Percentiles rank a stretch among this genome's conserved stretches.
These are phyloP conservation scores for Aplocera efformata DNA, from an alignment of 2,888 invertebrate genomes.

Conservation along the genomic window DNA sequence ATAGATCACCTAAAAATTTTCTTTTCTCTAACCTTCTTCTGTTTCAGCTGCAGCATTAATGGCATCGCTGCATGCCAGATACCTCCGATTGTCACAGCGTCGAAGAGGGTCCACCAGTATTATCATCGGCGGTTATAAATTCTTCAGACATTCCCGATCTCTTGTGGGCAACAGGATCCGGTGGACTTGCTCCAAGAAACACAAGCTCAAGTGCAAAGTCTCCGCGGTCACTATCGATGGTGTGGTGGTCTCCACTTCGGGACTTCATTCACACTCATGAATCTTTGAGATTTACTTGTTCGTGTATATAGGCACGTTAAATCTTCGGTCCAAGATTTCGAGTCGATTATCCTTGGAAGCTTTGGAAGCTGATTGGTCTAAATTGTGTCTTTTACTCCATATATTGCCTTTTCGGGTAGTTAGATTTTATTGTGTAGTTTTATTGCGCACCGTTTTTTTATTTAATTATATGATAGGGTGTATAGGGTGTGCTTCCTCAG, in stretches of 20 bases:
- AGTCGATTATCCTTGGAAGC: too few species aligned
- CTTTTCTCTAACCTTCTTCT: too few species aligned
- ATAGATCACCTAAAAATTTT: slow-evolving; percentile 20
- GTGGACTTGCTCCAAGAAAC: slow-evolving; percentile 71
- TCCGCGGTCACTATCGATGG: slow-evolving; percentile 67
- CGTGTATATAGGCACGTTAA: too few species aligned
- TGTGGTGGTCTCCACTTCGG: slow-evolving; percentile 57
- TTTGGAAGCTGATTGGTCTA: too few species aligned
- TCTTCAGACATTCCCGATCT: slow-evolving; percentile 66
- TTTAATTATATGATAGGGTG: too few species aligned
- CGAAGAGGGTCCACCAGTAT: slow-evolving; percentile 51
- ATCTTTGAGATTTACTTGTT: not conserved
- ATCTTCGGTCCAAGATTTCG: too few species aligned
- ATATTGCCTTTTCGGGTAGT: too few species aligned
- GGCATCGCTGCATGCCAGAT: slow-evolving; percentile 52
- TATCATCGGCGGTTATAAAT: slow-evolving; percentile 63
- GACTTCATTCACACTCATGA: slow-evolving; percentile 51
- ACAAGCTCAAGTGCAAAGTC: slow-evolving; percentile 66
- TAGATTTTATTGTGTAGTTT: too few species aligned
- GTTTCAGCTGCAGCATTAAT: slow-evolving; percentile 43
- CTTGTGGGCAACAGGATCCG: slow-evolving; percentile 63
- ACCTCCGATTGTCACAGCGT: slow-evolving; percentile 38
- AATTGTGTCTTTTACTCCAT: too few species aligned
- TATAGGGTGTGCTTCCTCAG: too few species aligned
- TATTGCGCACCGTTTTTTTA: too few species aligned